A percentile compares a stretch with the other conserved stretches of the same genome.
These are phyloP conservation scores for Peucedramus taeniatus DNA, from an alignment of 2,113 vertebrate genomes.

Conservation along the genomic window DNA sequence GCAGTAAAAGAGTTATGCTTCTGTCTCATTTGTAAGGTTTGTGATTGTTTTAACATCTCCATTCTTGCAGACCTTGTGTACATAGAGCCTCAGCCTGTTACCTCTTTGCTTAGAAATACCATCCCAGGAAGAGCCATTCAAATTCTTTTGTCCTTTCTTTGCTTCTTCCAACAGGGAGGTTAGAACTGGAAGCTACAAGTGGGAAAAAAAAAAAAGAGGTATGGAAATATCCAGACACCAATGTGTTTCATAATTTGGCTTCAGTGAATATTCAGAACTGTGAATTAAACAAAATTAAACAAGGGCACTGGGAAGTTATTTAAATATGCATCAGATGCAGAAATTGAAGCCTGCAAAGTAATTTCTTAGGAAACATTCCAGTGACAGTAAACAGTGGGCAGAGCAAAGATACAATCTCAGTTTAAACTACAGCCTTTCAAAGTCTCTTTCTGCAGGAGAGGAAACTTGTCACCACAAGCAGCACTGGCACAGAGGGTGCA, in stretches of 20 bases:
- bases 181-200: background rate
- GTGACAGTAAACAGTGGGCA: background rate
- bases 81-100: background rate
- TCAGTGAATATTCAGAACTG: background rate
- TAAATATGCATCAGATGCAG: background rate
- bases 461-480: background rate
- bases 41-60: slow-evolving; percentile 10
- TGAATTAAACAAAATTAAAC: background rate
- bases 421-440: background rate
- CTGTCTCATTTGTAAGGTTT: background rate
- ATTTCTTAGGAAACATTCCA: background rate
- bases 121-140: background rate
- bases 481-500: background rate
- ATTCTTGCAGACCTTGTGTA: background rate
- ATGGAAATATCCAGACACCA: background rate
- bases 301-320: slow-evolving; percentile 20
- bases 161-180: background rate
- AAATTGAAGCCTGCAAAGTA: background rate
- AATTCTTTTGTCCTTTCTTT: background rate
- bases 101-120: background rate
- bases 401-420: background rate
- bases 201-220: background rate
- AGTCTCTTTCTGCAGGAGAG: background rate
- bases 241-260: background rate
- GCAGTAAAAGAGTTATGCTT: slow-evolving; percentile 14